Base-by-base conservation (phyloP, 2,113 vertebrate species). In the Tyto alba region DNA sequence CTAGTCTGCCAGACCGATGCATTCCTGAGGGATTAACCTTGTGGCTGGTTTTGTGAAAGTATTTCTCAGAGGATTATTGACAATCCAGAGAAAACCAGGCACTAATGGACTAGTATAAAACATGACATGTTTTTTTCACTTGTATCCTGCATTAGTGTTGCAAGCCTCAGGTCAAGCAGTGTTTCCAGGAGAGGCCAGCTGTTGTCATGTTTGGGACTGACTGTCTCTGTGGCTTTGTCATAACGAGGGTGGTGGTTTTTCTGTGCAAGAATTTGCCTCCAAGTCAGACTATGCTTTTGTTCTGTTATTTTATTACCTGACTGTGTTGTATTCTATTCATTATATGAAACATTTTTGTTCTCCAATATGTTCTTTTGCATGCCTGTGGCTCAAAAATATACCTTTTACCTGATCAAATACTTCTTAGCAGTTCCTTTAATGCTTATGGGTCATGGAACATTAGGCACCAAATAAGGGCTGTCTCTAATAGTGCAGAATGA, bases 391-490 rank as follows among this genome's bases (percentile, higher is more conserved):
- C 48, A 52, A 88, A 97, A 88, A 87, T 69, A 89, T 26, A 74
- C 14, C 74, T 85, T 94, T 94, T 96, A 90, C 38, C 48, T 82
- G 89, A 91, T 93, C 89, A 91, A 95, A 83, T 74, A 82, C 55
- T 91, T 96, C 72, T 90, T 89, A 71, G 86, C 57, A 90, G 64
- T 88, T 97, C 56, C 52, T 90, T 92, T 96, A 96, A 96, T 90
- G 87, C 91, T 96, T 86, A 87, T 71, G 88, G 89, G 77, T 93
- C 87, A 90, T 48, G 93, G 89, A 95, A 94, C 94, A 97, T 97
- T 96, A 96, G 74, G 81, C 87, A 91, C 18, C 78, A 96, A 97
- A 88, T 94, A 91, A 95, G 19, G 50, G 79, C 79, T 95, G 90
- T 91, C 67, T 75, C 81, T 96, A 89, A 81, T 76, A 88, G 68